A percentile compares a stretch with the other conserved stretches of the same genome.
These are phyloP conservation scores for Endotricha flammealis DNA, from an alignment of 2,888 invertebrate genomes.

Conservation along the genomic window DNA sequence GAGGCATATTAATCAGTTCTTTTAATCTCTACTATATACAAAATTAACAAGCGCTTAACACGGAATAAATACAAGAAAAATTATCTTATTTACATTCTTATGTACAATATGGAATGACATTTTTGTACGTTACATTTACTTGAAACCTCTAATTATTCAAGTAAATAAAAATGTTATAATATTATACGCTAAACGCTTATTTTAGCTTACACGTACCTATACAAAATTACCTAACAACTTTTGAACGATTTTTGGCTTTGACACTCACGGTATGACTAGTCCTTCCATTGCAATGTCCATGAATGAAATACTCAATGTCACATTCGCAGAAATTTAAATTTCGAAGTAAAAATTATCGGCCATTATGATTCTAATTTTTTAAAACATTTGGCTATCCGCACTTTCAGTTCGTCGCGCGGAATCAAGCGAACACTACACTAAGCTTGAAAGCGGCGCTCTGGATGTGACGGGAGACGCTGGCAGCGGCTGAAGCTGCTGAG, in stretches of 20 bases:
- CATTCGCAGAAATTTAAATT: background rate
- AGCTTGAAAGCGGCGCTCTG: conserved; percentile 82
- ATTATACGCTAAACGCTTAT: conserved; percentile 10
- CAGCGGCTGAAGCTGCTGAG: conserved; percentile 66
- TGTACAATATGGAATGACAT: conserved; percentile 64
- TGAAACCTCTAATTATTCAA: conserved; percentile 8
- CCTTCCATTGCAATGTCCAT: conserved; percentile 26
- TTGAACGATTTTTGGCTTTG: conserved; percentile 57
- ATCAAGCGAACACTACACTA: conserved; percentile 77
- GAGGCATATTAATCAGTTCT: conserved; percentile 21
- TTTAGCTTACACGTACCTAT: conserved; percentile 6
- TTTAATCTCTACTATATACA: conserved; percentile 52
- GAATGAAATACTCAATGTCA: background rate
- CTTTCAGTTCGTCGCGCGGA: conserved; percentile 43
- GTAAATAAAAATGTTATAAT: conserved; percentile 16
- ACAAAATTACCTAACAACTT: conserved; percentile 13
- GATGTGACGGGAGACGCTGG: conserved; percentile 82
- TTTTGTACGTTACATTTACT: conserved; percentile 68
- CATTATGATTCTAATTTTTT: conserved; percentile 17
- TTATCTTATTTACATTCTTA: conserved; percentile 60
- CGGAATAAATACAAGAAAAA: conserved; percentile 59
- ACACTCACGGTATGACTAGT: conserved; percentile 33
- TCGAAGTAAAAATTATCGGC: background rate
- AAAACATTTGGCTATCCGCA: conserved; percentile 32
- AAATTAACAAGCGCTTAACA: conserved; percentile 43